Conservation (phyloP, 92 coral and sea anemone genomes). For the Parazoanthus atlanticus region DNA sequence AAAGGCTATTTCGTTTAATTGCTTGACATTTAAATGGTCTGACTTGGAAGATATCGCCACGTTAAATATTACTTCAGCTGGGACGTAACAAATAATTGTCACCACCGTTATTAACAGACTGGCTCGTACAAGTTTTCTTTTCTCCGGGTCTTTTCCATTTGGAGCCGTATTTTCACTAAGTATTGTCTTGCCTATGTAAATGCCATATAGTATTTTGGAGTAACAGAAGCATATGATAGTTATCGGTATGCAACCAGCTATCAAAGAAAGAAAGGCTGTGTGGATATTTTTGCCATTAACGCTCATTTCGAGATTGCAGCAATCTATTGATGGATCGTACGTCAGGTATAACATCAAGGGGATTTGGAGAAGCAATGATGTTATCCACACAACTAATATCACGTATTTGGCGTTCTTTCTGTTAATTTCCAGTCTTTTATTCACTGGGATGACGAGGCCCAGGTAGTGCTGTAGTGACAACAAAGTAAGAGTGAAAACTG, state of each 20-base stretch:
- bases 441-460: neutral
- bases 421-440: neutral
- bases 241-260: neutral
- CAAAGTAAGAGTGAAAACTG: neutral
- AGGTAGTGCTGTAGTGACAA: neutral
- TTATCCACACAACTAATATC: neutral
- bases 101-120: neutral
- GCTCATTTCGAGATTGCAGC: neutral
- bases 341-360: neutral
- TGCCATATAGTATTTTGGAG: slow-evolving; percentile 1
- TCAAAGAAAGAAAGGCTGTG: neutral
- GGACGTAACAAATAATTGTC: neutral
- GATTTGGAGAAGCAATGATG: neutral
- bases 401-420: neutral
- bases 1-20: neutral
- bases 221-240: neutral
- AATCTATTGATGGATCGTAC: too few relatives aligned
- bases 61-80: neutral
- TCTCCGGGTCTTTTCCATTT: neutral
- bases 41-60: neutral
- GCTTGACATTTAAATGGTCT: neutral
- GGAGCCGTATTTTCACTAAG: neutral
- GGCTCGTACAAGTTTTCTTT: neutral
- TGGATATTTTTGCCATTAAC: neutral
- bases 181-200: neutral